phyloP scores from a whole-genome alignment of 2,113 vertebrate genomes.

The Scalopus aquaticus region DNA sequence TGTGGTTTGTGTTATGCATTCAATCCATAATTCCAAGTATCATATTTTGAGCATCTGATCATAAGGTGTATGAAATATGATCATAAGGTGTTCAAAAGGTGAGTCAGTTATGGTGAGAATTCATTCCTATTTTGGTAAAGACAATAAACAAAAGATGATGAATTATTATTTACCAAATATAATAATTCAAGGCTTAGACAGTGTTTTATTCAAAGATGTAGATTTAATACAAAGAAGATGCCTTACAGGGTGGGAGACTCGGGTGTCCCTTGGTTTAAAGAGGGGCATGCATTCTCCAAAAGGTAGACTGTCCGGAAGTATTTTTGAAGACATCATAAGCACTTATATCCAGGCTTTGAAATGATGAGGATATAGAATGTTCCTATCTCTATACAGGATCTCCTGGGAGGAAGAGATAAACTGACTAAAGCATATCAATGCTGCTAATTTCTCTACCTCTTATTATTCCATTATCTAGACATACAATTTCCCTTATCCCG shows the following conservation, averaged over 20 bases:
- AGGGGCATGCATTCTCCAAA: background rate
- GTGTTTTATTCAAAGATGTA: background rate
- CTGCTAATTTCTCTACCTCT: background rate
- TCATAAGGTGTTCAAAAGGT: background rate
- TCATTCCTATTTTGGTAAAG: background rate
- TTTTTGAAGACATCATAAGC: background rate
- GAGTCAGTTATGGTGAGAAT: background rate
- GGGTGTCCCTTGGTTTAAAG: background rate
- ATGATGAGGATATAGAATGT: background rate
- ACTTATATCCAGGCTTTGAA: background rate
- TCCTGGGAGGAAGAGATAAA: background rate
- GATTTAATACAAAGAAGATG: background rate
- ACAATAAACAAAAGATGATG: background rate
- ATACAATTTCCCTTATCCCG: background rate
- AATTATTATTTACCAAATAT: background rate
- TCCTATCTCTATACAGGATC: background rate
- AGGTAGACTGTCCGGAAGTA: background rate
- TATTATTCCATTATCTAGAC: background rate
- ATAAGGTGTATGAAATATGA: background rate
- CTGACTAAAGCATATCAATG: background rate
- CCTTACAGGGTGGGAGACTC: background rate
- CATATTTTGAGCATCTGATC: background rate
- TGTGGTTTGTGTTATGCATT: background rate
- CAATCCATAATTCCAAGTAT: background rate
- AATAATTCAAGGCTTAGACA: background rate